Evolutionary conservation across 2,113 vertebrate species (phyloP).

Genomic region (Ctenomys sociabilis): DNA sequence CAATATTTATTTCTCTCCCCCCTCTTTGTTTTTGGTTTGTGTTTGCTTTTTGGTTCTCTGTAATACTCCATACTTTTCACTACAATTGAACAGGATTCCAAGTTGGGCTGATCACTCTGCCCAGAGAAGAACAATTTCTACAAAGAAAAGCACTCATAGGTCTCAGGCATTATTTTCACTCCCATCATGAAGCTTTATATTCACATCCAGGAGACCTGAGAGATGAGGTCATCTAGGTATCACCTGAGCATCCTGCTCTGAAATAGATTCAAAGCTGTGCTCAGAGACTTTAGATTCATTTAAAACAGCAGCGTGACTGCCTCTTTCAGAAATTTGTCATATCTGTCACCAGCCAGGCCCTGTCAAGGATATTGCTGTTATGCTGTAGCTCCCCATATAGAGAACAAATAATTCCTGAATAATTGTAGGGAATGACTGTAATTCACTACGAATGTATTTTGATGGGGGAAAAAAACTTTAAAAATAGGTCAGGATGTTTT

Average conservation of each 20-base stretch:
- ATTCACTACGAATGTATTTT: conserved; percentile 38
- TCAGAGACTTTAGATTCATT: conserved; percentile 34
- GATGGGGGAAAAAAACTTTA: conserved; percentile 48
- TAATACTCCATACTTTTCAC: background rate
- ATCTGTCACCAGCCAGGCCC: background rate
- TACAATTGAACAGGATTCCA: background rate
- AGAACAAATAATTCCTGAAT: background rate
- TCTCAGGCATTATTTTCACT: background rate
- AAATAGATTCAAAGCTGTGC: conserved; percentile 37
- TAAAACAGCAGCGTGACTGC: background rate
- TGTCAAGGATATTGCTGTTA: background rate
- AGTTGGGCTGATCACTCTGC: background rate
- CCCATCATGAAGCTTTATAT: background rate
- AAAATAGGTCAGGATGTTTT: conserved; percentile 54
- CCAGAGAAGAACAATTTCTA: background rate
- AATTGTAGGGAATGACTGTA: conserved; percentile 4
- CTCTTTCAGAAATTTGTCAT: background rate
- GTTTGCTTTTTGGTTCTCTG: background rate
- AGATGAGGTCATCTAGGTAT: background rate
- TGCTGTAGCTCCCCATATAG: background rate
- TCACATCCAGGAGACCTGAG: background rate
- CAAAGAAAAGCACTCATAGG: background rate
- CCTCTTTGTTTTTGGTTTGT: background rate
- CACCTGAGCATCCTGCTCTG: background rate
- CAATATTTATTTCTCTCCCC: background rate